Evolutionary conservation across 2,888 invertebrate species (phyloP).

Genomic region (Polietes domitor): DNA sequence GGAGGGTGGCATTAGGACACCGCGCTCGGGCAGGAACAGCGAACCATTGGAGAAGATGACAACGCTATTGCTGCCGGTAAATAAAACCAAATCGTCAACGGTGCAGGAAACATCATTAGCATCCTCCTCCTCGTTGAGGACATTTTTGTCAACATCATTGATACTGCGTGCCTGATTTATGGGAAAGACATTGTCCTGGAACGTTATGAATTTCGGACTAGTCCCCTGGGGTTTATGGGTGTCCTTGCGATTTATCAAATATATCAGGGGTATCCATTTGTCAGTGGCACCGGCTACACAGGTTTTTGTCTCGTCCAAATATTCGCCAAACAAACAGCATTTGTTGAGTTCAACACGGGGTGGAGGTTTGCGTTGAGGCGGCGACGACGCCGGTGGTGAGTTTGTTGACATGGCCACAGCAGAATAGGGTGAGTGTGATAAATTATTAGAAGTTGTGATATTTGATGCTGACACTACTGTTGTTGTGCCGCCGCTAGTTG

Average conservation of each 20-base stretch:
- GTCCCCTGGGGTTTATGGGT: constrained; percentile 79
- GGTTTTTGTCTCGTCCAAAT: constrained; percentile 79
- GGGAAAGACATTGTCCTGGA: constrained; percentile 79
- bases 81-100: constrained; percentile 74
- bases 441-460: constrained; percentile 15
- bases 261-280: constrained; percentile 84
- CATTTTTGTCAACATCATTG: constrained; percentile 67
- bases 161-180: constrained; percentile 77
- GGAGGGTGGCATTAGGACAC: constrained; percentile 81
- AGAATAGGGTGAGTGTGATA: not conserved
- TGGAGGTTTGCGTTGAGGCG: constrained; percentile 70
- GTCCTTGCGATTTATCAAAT: constrained; percentile 81
- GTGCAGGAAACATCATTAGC: constrained; percentile 52
- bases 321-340: constrained; percentile 83
- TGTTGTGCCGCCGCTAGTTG: constrained; percentile 20
- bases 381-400: constrained; percentile 52
- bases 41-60: constrained; percentile 86
- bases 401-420: constrained; percentile 8
- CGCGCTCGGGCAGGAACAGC: constrained; percentile 82
- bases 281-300: constrained; percentile 77
- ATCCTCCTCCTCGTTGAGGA: not conserved
- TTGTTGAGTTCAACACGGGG: constrained; percentile 81
- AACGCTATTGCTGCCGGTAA: constrained; percentile 75
- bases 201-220: constrained; percentile 80
- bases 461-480: not conserved